Conservation (phyloP, 2,113 vertebrate species). For the Pogonocichla stellata region DNA sequence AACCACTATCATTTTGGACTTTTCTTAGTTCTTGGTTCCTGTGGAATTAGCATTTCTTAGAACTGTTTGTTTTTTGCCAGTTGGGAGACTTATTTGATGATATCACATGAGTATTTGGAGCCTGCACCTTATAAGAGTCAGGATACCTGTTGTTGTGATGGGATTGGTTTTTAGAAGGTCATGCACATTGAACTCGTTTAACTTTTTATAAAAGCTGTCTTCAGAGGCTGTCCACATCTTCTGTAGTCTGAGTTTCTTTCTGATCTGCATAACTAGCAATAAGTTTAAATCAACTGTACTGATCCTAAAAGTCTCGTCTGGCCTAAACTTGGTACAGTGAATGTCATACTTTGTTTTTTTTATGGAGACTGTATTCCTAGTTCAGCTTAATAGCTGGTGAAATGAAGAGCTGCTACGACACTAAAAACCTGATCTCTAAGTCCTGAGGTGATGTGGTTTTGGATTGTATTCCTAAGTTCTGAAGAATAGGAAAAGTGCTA, state of each 20-base stretch:
- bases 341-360: not conserved
- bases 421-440: not conserved
- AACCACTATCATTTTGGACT: constrained; percentile 75
- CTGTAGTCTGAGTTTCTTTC: not conserved
- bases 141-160: constrained; percentile 56
- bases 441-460: not conserved
- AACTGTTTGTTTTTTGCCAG: constrained; percentile 70
- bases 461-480: not conserved
- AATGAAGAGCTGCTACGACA: not conserved
- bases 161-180: constrained; percentile 48
- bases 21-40: constrained; percentile 64
- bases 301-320: constrained; percentile 34
- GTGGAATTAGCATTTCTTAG: constrained; percentile 76
- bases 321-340: not conserved
- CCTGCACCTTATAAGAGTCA: not conserved
- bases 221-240: constrained; percentile 1
- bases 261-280: constrained; percentile 44
- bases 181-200: constrained; percentile 17
- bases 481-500: not conserved
- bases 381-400: not conserved
- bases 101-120: constrained; percentile 49
- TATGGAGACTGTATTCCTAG: not conserved
- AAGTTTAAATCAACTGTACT: constrained; percentile 46
- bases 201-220: constrained; percentile 9
- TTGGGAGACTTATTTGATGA: constrained; percentile 51